Conservation (phyloP, 2,888 invertebrate species). For the Synergus laeviventris region DNA sequence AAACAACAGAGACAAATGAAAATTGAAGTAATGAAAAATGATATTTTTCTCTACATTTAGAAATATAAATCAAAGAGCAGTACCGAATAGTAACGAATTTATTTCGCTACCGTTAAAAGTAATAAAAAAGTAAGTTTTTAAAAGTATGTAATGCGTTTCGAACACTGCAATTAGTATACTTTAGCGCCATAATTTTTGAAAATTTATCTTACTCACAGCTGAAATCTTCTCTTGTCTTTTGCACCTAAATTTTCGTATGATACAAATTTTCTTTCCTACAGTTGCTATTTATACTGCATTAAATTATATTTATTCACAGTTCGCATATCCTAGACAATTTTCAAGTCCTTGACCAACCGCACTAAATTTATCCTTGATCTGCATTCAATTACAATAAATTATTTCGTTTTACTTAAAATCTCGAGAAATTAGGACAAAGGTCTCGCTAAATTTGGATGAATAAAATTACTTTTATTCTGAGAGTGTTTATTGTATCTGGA, state of each 20-base stretch:
- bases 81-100: background rate
- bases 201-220: conserved; percentile 28
- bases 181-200: conserved; percentile 20
- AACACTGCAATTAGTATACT: conserved; percentile 24
- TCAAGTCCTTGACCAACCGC: background rate
- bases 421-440: background rate
- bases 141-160: background rate
- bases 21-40: too few species aligned
- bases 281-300: background rate
- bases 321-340: background rate
- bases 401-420: background rate
- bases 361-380: background rate
- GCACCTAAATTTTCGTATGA: conserved; percentile 18
- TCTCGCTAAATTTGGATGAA: background rate
- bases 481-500: conserved; percentile 30
- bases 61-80: background rate
- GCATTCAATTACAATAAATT: conserved; percentile 1
- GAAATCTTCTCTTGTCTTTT: conserved; percentile 10
- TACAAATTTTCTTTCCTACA: conserved; percentile 25
- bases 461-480: conserved; percentile 37
- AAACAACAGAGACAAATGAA: too few species aligned
- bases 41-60: too few species aligned
- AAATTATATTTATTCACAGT: background rate
- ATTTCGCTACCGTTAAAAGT: background rate
- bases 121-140: background rate